phyloP scores from a whole-genome alignment of 2,888 invertebrate genomes.

The Apotomis betuletana region DNA sequence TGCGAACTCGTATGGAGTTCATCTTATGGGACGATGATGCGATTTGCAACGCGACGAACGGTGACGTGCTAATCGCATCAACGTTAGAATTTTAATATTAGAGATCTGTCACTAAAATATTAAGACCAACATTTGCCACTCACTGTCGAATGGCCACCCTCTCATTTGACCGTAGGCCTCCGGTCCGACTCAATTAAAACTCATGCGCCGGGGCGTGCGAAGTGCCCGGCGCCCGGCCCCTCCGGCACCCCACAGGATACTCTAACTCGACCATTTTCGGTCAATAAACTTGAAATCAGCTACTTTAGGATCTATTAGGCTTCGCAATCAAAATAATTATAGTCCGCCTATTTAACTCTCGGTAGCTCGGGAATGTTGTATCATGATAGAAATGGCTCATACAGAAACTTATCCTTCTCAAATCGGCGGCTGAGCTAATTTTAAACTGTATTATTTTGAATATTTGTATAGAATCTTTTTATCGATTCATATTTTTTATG shows the following conservation, averaged over 20 bases:
- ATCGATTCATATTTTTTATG: too few relatives aligned
- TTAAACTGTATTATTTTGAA: too few relatives aligned
- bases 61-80: too few relatives aligned
- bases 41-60: too few relatives aligned
- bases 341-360: background rate
- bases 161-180: slow-evolving; percentile 68
- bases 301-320: slow-evolving; percentile 20
- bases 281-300: slow-evolving; percentile 56
- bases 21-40: too few relatives aligned
- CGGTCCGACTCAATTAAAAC: slow-evolving; percentile 78
- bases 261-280: slow-evolving; percentile 66
- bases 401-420: background rate
- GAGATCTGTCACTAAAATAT: too few relatives aligned
- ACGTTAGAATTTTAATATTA: too few relatives aligned
- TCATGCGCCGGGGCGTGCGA: slow-evolving; percentile 80
- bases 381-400: background rate
- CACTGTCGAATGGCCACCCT: slow-evolving; percentile 59
- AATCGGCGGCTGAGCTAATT: too few relatives aligned
- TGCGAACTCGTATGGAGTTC: too few relatives aligned
- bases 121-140: too few relatives aligned
- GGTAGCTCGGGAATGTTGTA: background rate
- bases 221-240: slow-evolving; percentile 57
- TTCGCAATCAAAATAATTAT: slow-evolving; percentile 23
- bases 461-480: too few relatives aligned
- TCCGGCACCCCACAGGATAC: slow-evolving; percentile 72